Evolutionary conservation across 2,797 vertebrate species (phyloP).

Genomic region (Eupleurogrammus muticus): DNA sequence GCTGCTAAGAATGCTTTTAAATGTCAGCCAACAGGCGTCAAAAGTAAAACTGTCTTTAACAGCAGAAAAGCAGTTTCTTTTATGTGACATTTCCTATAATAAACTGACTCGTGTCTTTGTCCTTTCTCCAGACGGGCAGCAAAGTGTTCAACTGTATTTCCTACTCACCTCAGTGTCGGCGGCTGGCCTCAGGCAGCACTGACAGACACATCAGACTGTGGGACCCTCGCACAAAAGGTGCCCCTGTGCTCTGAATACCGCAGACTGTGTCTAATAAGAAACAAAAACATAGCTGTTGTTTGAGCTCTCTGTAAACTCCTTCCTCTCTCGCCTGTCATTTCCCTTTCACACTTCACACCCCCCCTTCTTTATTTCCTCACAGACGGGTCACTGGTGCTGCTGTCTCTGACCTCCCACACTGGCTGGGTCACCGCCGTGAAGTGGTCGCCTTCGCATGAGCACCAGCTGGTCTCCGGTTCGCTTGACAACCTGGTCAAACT

Average conservation of each 20-base stretch:
- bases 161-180: constrained; percentile 92
- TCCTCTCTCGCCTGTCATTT: neutral
- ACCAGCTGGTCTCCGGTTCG: constrained; percentile 96
- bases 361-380: constrained; percentile 26
- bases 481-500: constrained; percentile 97
- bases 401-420: constrained; percentile 95
- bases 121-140: constrained; percentile 87
- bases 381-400: constrained; percentile 95
- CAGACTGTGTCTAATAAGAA: neutral
- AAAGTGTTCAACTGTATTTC: constrained; percentile 97
- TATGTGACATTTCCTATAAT: neutral
- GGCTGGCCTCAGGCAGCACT: constrained; percentile 93
- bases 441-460: constrained; percentile 93
- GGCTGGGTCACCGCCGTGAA: constrained; percentile 97
- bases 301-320: no score
- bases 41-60: neutral
- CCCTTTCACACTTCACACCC: neutral
- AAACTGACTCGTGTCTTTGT: neutral
- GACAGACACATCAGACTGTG: constrained; percentile 95
- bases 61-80: neutral
- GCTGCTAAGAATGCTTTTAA: neutral
- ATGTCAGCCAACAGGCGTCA: neutral
- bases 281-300: neutral
- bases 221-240: constrained; percentile 97
- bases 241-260: neutral